Evolutionary conservation across 1,140 invertebrate species (phyloP).

Genomic region (Drosophila triauraria): DNA sequence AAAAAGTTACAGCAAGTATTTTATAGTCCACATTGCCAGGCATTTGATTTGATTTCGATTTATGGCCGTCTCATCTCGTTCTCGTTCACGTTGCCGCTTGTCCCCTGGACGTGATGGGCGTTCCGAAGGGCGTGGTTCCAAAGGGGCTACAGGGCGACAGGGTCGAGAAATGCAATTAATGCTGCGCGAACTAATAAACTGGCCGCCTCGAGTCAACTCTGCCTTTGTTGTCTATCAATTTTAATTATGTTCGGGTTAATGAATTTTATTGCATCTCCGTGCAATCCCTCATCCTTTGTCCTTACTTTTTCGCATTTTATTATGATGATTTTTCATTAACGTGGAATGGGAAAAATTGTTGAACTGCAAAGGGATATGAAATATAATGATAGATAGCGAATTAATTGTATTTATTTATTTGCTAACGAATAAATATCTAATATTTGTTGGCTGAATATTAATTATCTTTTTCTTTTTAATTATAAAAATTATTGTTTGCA

Average conservation of each 20-base stretch:
- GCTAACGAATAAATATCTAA: not conserved
- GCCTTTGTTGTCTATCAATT: slow-evolving; percentile 45
- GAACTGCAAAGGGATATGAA: not conserved
- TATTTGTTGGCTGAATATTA: not conserved
- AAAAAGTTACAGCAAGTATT: slow-evolving; percentile 55
- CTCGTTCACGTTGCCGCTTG: slow-evolving; percentile 20
- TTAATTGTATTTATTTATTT: slow-evolving; percentile 1
- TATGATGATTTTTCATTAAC: slow-evolving; percentile 27
- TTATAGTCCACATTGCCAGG: slow-evolving; percentile 68
- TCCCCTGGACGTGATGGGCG: slow-evolving; percentile 30
- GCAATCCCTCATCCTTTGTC: slow-evolving; percentile 13
- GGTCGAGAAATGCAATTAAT: slow-evolving; percentile 53
- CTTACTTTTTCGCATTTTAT: slow-evolving; percentile 24
- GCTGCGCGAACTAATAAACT: slow-evolving; percentile 57
- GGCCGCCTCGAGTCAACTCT: slow-evolving; percentile 7
- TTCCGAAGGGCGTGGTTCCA: not conserved
- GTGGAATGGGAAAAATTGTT: not conserved
- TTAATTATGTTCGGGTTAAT: slow-evolving; percentile 68
- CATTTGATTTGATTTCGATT: slow-evolving; percentile 79
- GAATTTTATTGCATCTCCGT: slow-evolving; percentile 50
- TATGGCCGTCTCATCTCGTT: slow-evolving; percentile 55
- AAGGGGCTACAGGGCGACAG: slow-evolving; percentile 1
- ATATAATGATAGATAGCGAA: not conserved
- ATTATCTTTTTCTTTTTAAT: not conserved
- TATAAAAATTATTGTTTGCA: not conserved